Conservation (phyloP, 2,113 vertebrate genomes). For the Corynorhinus townsendii region DNA sequence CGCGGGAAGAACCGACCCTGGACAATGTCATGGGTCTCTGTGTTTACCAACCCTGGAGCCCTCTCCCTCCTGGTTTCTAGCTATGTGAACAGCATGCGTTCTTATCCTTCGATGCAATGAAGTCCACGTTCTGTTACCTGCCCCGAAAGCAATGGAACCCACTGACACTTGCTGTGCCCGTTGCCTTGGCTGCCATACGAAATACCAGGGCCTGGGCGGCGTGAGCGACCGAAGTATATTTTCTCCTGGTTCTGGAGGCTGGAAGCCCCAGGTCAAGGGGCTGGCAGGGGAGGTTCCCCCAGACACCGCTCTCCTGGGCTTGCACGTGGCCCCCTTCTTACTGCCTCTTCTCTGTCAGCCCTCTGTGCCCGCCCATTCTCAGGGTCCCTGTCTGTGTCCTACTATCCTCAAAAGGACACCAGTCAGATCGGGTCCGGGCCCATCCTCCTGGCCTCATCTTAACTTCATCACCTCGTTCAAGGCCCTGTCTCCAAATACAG, state of each 20-base stretch:
- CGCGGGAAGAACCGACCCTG: background rate
- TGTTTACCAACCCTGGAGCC: background rate
- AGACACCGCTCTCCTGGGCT: background rate
- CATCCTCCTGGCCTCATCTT: background rate
- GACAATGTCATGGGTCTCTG: background rate
- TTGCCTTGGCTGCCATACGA: background rate
- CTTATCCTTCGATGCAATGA: background rate
- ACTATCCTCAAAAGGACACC: background rate
- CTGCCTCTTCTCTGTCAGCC: background rate
- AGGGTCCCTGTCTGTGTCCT: background rate
- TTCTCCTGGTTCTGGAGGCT: background rate
- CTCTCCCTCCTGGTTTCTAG: background rate
- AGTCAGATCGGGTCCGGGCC: background rate
- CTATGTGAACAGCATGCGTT: background rate
- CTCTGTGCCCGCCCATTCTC: background rate
- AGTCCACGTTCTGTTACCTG: background rate
- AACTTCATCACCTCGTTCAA: background rate
- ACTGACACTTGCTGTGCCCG: background rate
- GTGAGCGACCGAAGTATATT: background rate
- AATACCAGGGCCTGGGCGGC: background rate
- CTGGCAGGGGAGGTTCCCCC: background rate
- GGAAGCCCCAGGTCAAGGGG: background rate
- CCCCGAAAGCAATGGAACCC: background rate
- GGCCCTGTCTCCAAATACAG: background rate
- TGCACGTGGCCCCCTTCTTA: fast-evolving